These are phyloP conservation scores for Poeciliopsis gracilis DNA, from an alignment of 2,797 vertebrate genomes.

Conservation along the genomic window DNA sequence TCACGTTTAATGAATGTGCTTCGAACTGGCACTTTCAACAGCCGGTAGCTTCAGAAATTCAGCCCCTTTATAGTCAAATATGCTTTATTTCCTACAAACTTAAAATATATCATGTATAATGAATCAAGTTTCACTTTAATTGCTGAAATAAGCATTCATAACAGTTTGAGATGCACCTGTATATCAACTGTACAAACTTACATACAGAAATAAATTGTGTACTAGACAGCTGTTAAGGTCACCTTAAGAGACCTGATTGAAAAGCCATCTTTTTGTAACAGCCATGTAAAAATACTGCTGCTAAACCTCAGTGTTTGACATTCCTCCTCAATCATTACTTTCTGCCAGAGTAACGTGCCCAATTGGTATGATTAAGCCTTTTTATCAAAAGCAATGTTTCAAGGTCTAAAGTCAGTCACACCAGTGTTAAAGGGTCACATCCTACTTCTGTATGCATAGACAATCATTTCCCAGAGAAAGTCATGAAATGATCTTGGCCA, in stretches of 20 bases:
- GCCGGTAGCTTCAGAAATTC: not conserved
- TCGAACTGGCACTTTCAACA: not conserved
- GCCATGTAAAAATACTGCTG: slow-evolving; percentile 53
- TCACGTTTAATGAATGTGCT: not conserved
- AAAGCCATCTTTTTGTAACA: slow-evolving; percentile 74
- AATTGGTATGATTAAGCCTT: not conserved
- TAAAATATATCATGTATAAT: not conserved
- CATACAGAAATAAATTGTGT: slow-evolving; percentile 58
- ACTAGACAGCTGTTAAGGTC: slow-evolving; percentile 36
- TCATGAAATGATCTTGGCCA: not conserved
- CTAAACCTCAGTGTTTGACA: slow-evolving; percentile 59
- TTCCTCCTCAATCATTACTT: slow-evolving; percentile 13
- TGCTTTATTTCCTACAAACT: not conserved
- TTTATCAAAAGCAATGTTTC: not conserved
- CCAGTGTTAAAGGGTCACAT: not conserved
- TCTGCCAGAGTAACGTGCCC: not conserved
- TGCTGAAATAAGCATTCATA: not conserved
- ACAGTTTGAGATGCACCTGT: not conserved
- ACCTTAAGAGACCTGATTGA: slow-evolving; percentile 39
- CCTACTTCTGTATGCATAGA: not conserved
- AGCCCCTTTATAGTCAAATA: not conserved
- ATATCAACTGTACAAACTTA: slow-evolving; percentile 42
- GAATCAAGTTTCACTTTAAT: not conserved
- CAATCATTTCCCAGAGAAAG: not conserved
- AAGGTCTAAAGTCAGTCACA: not conserved